phyloP scores from a whole-genome alignment of 2,113 vertebrate species.

The Brienomyrus longianalis region DNA sequence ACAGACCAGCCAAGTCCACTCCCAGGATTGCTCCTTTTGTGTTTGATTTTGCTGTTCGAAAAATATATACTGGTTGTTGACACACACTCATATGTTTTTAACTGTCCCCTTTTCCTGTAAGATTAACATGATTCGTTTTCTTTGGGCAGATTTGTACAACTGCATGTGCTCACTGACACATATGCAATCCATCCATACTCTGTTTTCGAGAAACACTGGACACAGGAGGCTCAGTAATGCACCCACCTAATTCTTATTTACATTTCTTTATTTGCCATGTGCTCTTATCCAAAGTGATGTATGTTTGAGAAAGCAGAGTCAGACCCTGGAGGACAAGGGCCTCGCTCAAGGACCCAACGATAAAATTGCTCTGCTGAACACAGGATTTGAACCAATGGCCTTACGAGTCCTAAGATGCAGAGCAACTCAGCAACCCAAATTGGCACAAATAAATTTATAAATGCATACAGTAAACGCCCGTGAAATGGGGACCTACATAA shows the following conservation, averaged over 20 bases:
- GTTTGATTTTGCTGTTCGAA: conserved; percentile 28
- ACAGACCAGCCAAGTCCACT: background rate
- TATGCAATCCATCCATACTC: background rate
- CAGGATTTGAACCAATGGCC: background rate
- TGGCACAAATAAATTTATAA: background rate
- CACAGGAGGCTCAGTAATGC: background rate
- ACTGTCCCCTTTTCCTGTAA: background rate
- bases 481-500: background rate
- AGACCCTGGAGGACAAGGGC: background rate
- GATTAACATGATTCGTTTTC: background rate
- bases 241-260: background rate
- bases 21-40: background rate
- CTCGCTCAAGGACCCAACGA: background rate
- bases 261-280: background rate
- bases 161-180: too few species aligned
- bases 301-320: background rate
- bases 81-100: background rate
- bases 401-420: background rate
- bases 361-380: background rate
- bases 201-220: background rate
- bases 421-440: background rate
- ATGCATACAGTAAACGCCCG: background rate
- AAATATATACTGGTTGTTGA: background rate
- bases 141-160: background rate
- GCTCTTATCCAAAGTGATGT: background rate